These are phyloP conservation scores for Gorsachius magnificus DNA, from an alignment of 2,797 vertebrate genomes.

Conservation along the genomic window DNA sequence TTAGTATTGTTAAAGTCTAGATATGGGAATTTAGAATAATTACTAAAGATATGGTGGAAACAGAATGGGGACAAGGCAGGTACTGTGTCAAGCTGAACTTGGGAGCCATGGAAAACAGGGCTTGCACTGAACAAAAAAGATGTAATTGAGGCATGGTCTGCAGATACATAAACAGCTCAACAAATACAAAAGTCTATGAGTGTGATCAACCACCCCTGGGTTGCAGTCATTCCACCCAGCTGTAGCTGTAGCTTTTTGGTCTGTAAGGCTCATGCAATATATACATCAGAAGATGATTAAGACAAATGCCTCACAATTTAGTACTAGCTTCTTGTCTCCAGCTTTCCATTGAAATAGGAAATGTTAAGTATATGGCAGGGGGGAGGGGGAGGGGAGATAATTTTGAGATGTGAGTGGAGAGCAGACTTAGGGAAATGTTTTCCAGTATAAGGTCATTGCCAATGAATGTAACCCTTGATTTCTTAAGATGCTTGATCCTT, in stretches of 20 bases:
- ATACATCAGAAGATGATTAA: background rate
- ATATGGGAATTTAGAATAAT: background rate
- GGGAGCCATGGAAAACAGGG: background rate
- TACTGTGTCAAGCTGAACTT: background rate
- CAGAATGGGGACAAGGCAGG: background rate
- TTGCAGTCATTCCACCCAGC: background rate
- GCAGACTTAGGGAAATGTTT: background rate
- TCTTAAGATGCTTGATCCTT: background rate
- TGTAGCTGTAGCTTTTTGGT: background rate
- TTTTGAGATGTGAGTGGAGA: background rate
- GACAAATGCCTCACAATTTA: background rate
- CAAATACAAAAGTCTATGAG: fast-evolving
- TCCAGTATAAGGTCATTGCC: background rate
- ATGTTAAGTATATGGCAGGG: background rate
- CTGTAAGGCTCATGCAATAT: background rate
- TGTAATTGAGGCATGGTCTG: background rate
- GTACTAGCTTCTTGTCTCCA: background rate
- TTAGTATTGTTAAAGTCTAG: background rate
- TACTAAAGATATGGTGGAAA: background rate
- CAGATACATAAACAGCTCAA: background rate
- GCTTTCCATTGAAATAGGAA: background rate
- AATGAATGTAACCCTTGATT: background rate
- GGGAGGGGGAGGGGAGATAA: too few species aligned
- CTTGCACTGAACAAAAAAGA: background rate
- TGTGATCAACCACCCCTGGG: background rate